Percentiles rank a stretch among this genome's conserved stretches.
These are phyloP conservation scores for Nesometra sesokonis DNA, from an alignment of 35 echinoderm and acorn worm genomes.

Conservation along the genomic window DNA sequence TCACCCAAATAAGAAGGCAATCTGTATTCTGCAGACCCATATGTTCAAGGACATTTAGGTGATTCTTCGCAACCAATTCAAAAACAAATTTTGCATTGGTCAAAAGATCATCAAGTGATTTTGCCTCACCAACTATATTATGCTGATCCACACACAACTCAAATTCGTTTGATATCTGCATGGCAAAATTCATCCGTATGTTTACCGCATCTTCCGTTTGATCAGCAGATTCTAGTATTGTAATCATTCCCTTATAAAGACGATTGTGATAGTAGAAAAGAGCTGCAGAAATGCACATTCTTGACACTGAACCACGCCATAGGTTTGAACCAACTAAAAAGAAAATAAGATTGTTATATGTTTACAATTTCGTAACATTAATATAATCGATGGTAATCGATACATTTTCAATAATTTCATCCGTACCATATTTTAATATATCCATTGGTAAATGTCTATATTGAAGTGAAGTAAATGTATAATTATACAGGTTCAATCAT, in stretches of 20 bases:
- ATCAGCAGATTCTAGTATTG: neutral
- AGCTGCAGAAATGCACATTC: neutral
- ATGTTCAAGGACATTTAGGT: neutral
- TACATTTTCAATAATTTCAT: too few species aligned
- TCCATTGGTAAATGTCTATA: too few species aligned
- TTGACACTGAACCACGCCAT: neutral
- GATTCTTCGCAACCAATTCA: neutral
- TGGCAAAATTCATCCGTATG: neutral
- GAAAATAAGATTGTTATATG: neutral
- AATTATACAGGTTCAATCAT: too few species aligned
- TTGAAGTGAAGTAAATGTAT: too few species aligned
- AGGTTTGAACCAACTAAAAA: neutral
- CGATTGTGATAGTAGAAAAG: neutral
- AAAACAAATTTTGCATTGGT: neutral
- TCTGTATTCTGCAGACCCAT: neutral
- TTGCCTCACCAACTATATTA: neutral
- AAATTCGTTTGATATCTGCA: neutral
- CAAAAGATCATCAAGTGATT: neutral
- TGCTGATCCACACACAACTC: neutral
- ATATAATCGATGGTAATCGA: too few species aligned
- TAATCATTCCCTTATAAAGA: neutral
- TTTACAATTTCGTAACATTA: too few species aligned
- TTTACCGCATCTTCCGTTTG: neutral
- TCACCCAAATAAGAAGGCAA: neutral
- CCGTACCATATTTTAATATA: too few species aligned